phyloP scores from a whole-genome alignment of 2,888 invertebrate genomes.

The Argyra leucocephala region DNA sequence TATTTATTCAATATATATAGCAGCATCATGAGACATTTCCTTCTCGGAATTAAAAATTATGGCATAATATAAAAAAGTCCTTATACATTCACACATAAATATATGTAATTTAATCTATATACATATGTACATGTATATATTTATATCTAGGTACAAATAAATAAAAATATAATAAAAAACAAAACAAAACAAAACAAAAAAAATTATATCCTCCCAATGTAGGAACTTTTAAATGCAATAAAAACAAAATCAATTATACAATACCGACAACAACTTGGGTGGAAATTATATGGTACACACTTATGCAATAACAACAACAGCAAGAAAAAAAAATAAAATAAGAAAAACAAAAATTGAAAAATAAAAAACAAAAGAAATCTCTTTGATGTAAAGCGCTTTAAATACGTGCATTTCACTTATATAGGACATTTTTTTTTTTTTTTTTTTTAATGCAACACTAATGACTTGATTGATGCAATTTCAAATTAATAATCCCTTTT shows the following conservation, averaged over 20 bases:
- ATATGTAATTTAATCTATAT: too few relatives aligned
- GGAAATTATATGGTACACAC: conserved; percentile 6
- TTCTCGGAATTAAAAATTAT: not conserved
- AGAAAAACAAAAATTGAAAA: not conserved
- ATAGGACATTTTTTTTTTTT: not conserved
- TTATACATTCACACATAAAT: too few relatives aligned
- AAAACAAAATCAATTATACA: too few relatives aligned
- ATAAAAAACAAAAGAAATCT: too few relatives aligned
- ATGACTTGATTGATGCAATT: conserved; percentile 6
- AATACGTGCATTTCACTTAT: not conserved
- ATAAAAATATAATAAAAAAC: too few relatives aligned
- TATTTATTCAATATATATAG: too few relatives aligned
- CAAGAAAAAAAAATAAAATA: not conserved
- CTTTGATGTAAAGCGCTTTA: not conserved
- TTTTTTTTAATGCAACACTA: not conserved
- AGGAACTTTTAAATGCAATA: too few relatives aligned
- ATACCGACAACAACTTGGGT: not conserved
- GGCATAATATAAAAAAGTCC: too few relatives aligned
- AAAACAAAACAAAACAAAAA: too few relatives aligned
- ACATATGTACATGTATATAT: too few relatives aligned
- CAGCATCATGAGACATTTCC: not conserved
- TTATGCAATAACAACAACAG: not conserved
- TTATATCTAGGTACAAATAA: too few relatives aligned
- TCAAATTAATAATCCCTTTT: not conserved
- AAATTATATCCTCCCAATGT: too few relatives aligned